phyloP scores from a whole-genome alignment of 2,888 invertebrate genomes.

The Temnothorax ravouxi region DNA sequence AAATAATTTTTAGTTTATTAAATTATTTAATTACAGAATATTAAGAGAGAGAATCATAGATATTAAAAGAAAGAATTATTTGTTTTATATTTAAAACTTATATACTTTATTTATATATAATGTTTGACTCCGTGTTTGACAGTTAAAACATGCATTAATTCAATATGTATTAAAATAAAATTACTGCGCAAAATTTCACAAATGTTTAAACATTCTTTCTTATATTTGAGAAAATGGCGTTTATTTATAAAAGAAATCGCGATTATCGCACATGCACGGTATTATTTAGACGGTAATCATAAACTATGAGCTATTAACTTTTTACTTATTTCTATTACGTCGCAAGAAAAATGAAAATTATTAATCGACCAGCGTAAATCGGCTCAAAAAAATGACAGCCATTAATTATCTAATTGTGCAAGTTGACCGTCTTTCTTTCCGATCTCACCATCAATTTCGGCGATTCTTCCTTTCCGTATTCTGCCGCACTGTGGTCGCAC shows the following conservation, averaged over 20 bases:
- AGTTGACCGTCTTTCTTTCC: neutral
- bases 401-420: neutral
- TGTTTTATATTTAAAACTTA: slow-evolving; percentile 20
- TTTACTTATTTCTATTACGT: neutral
- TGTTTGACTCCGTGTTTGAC: too few species aligned
- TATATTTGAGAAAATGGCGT: neutral
- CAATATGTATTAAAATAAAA: slow-evolving; percentile 13
- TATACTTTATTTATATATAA: neutral
- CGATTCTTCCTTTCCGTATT: neutral
- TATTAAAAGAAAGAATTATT: neutral
- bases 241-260: neutral
- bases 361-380: neutral
- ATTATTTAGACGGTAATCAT: neutral
- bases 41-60: neutral
- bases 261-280: neutral
- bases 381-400: neutral
- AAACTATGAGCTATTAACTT: neutral
- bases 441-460: slow-evolving; percentile 31
- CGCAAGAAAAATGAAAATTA: neutral
- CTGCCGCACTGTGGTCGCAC: slow-evolving; percentile 53
- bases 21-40: slow-evolving; percentile 1
- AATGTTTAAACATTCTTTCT: neutral
- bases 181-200: neutral
- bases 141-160: neutral
- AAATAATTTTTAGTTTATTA: slow-evolving; percentile 6